These are phyloP conservation scores for Parnassius smintheus DNA, from an alignment of 2,888 invertebrate species.

Conservation along the genomic window DNA sequence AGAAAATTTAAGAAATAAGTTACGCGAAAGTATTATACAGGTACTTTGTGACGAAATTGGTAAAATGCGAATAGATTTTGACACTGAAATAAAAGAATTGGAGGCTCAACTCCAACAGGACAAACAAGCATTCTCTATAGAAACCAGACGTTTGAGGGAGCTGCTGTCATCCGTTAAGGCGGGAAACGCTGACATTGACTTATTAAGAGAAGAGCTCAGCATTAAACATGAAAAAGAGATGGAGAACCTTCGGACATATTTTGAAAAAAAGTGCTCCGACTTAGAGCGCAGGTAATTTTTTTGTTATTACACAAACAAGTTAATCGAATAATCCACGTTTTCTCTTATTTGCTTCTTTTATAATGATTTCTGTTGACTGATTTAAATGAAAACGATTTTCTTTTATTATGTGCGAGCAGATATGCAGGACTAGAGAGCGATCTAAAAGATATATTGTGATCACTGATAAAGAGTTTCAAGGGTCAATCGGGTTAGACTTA, in stretches of 20 bases:
- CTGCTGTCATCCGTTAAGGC: slow-evolving; percentile 80
- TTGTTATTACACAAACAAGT: background rate
- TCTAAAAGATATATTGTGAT: too few species aligned
- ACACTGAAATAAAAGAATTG: slow-evolving; percentile 63
- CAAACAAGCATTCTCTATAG: slow-evolving; percentile 76
- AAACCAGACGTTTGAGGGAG: slow-evolving; percentile 77
- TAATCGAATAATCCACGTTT: too few species aligned
- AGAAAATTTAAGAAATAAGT: slow-evolving; percentile 65
- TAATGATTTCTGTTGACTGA: too few species aligned
- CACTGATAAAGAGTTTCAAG: too few species aligned
- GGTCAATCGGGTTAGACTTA: too few species aligned
- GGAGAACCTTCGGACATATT: slow-evolving; percentile 89
- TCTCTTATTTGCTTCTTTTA: too few species aligned
- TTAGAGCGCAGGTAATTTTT: slow-evolving; percentile 86
- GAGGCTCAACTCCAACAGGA: slow-evolving; percentile 78
- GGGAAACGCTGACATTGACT: slow-evolving; percentile 79
- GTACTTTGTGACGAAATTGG: slow-evolving; percentile 78
- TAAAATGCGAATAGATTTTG: slow-evolving; percentile 65
- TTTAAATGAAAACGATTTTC: too few species aligned
- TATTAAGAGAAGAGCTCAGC: slow-evolving; percentile 82
- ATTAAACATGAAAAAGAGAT: slow-evolving; percentile 87
- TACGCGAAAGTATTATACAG: slow-evolving; percentile 80
- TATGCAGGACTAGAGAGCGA: too few species aligned
- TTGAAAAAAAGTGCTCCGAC: slow-evolving; percentile 89
- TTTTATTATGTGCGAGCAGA: too few species aligned